Evolutionary conservation across 2,888 invertebrate species (phyloP), one percentile per base, ranked within the genome.

Genomic region (Myathropa florea): DNA sequence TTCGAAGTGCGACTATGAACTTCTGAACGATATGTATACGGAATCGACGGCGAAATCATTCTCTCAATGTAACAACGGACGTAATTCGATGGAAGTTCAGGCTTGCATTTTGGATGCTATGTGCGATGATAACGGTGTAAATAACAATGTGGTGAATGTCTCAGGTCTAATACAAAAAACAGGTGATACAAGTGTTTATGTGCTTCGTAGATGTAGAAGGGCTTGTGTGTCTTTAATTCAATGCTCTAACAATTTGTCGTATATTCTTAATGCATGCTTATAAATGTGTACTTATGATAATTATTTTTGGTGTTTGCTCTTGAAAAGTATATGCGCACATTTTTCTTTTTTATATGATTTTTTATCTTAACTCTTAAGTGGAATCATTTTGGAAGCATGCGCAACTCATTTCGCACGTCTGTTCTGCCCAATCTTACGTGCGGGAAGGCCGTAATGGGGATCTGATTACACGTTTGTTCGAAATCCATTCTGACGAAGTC

Each of bases 1-100:
- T 77, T 82, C 85, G 77, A 85, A 85, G 77, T 82, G 77, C 82
- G 85, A 85, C 68, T 85, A 81, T 85, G 84, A 81, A 81, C 76
- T 85, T 85, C 77, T 85, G 18, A 85, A 85, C 53, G 68, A 77
- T 64, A 65, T 85, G 23, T 78, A 55, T 82, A 30, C 73, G 82
- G 85, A 85, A 24, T 53, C 83, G 14, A 30, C 64, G 23, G 24
- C 67, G 33, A 81, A 36, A 59, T 55, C 85, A n/a, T 63, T 68
- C 53, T 70, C 77, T 73, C 72, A 77, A 33, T 82, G 72, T 10
- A 82, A 77, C 85, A 82, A 85, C 72, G 85, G 82, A 85, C 85
- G 82, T 55, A 78, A 82, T 65, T 85, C 77, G 72, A 82, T 82
- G 85, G 85, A 85, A 82, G 77, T 85, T 72, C 82, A 85, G 60